Conservation (phyloP, 2,888 invertebrate genomes). For the Thumatha senex region DNA sequence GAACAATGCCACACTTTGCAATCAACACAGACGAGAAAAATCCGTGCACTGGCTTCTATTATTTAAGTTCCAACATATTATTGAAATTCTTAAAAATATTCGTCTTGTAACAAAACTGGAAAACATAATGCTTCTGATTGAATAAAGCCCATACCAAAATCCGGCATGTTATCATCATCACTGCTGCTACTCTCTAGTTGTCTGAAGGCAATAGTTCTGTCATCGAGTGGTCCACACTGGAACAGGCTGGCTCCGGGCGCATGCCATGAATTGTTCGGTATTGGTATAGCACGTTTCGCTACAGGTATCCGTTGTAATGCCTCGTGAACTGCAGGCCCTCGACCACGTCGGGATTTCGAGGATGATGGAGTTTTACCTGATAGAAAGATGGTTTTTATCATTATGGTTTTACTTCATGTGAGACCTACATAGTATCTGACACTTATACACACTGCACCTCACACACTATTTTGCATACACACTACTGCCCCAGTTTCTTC, state of each 20-base stretch:
- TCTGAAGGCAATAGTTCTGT: conserved; percentile 54
- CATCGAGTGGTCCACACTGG: conserved; percentile 68
- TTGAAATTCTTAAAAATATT: too few species aligned
- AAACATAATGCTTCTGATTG: too few species aligned
- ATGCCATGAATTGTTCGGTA: conserved; percentile 70
- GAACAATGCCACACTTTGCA: too few species aligned
- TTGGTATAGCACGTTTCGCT: conserved; percentile 53
- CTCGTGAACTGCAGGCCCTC: conserved; percentile 81
- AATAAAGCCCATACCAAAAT: conserved; percentile 56
- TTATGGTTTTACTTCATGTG: too few species aligned
- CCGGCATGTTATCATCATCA: conserved; percentile 73
- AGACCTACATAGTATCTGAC: too few species aligned
- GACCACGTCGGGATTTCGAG: conserved; percentile 63
- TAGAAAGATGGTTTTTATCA: neutral
- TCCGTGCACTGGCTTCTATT: too few species aligned
- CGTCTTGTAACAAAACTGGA: too few species aligned
- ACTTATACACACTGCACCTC: too few species aligned
- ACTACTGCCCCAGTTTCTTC: too few species aligned
- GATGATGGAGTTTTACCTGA: conserved; percentile 53
- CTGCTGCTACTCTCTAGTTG: conserved; percentile 70
- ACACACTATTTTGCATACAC: too few species aligned
- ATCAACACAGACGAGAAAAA: too few species aligned
- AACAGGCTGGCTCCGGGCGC: conserved; percentile 77
- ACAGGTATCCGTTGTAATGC: conserved; percentile 83
- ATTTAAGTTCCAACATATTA: too few species aligned